Conservation (phyloP, 1,140 invertebrate genomes). For the Thalassaphorura encarpata region DNA sequence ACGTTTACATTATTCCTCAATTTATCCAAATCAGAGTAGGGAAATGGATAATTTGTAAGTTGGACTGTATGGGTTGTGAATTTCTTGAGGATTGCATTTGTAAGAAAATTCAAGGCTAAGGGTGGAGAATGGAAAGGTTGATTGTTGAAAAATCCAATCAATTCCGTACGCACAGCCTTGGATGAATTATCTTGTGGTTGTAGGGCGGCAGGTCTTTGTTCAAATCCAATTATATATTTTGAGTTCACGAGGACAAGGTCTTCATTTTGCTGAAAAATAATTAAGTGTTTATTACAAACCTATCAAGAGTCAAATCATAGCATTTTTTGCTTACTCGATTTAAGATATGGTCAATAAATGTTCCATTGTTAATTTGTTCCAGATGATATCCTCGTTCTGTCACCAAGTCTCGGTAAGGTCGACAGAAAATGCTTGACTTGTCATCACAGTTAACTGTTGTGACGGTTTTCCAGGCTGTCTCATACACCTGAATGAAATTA, state of each 20-base stretch:
- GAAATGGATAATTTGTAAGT: constrained; percentile 49
- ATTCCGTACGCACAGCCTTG: not conserved
- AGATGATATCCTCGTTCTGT: not conserved
- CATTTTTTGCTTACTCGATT: not conserved
- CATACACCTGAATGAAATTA: not conserved
- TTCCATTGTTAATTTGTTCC: not conserved
- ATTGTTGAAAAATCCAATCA: constrained; percentile 41
- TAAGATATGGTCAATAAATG: not conserved
- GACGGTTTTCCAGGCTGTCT: too few relatives aligned
- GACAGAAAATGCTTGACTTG: too few relatives aligned
- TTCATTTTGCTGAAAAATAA: not conserved
- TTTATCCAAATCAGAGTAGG: constrained; percentile 35
- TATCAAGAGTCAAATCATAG: too few relatives aligned
- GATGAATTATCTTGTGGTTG: too few relatives aligned
- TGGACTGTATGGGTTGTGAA: constrained; percentile 40
- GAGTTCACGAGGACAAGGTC: not conserved
- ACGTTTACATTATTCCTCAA: constrained; percentile 27
- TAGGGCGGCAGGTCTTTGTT: too few relatives aligned
- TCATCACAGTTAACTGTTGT: too few relatives aligned
- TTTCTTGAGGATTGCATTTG: constrained; percentile 38
- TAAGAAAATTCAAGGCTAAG: constrained; percentile 38
- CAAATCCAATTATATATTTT: not conserved
- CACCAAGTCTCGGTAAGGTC: not conserved
- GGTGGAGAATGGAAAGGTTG: constrained; percentile 43
- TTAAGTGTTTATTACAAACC: not conserved